phyloP scores from a whole-genome alignment of 1,140 invertebrate species.

The Oedothorax gibbosus region DNA sequence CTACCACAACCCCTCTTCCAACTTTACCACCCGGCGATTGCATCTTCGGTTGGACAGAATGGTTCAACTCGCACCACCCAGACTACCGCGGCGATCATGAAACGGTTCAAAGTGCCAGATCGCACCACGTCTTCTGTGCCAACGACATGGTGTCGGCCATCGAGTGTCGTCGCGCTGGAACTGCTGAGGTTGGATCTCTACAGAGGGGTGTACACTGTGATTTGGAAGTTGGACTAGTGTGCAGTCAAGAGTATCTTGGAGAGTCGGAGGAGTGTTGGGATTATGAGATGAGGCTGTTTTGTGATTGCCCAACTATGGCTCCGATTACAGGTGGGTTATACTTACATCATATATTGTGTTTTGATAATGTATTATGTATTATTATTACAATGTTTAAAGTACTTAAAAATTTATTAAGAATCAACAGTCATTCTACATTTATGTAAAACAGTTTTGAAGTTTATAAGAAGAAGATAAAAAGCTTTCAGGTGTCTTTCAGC shows the following conservation, averaged over 20 bases:
- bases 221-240: conserved; percentile 64
- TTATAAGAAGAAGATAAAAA: too few relatives aligned
- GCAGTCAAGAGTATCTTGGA: neutral
- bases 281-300: conserved; percentile 69
- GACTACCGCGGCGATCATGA: conserved; percentile 59
- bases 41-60: conserved; percentile 66
- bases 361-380: too few relatives aligned
- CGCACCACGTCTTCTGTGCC: conserved; percentile 64
- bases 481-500: too few relatives aligned
- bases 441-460: too few relatives aligned
- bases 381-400: too few relatives aligned
- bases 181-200: conserved; percentile 49
- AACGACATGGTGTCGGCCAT: conserved; percentile 66
- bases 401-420: too few relatives aligned
- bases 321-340: conserved; percentile 11
- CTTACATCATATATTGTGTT: too few relatives aligned
- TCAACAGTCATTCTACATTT: too few relatives aligned
- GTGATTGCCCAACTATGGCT: conserved; percentile 66
- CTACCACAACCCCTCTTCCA: neutral
- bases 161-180: conserved; percentile 64
- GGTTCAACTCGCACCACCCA: conserved; percentile 66
- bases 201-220: conserved; percentile 65
- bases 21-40: conserved; percentile 30
- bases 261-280: conserved; percentile 66
- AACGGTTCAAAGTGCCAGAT: conserved; percentile 36